Percentiles rank a stretch among this genome's conserved stretches.
Evolutionary conservation across 2,888 invertebrate genomes (phyloP).

Genomic region (Linnaemya vulpina): DNA sequence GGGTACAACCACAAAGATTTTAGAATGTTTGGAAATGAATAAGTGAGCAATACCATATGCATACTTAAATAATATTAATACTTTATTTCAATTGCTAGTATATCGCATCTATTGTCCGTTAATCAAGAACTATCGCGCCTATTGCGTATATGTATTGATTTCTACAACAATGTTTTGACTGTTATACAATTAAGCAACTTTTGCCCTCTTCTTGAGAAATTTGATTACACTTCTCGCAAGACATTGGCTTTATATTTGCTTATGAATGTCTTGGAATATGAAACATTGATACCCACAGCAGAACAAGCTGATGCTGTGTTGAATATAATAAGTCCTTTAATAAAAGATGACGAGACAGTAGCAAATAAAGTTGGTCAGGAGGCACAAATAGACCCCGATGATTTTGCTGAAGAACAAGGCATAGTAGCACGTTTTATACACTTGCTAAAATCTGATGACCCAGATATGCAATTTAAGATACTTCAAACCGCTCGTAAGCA

Average conservation of each 20-base stretch:
- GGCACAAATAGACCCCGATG: constrained; percentile 89
- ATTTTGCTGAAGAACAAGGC: constrained; percentile 98
- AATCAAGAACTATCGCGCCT: constrained; percentile 96
- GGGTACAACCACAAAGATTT: constrained; percentile 94
- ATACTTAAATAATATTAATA: background rate
- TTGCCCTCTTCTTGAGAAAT: constrained; percentile 91
- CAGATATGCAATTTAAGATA: constrained; percentile 95
- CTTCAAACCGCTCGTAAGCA: constrained; percentile 94
- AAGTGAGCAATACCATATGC: constrained; percentile 84
- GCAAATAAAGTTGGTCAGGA: constrained; percentile 81
- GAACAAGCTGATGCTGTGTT: constrained; percentile 93
- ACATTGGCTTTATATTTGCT: constrained; percentile 94
- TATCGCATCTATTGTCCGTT: constrained; percentile 85
- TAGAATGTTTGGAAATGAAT: constrained; percentile 93
- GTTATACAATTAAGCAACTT: constrained; percentile 94
- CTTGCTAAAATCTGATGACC: constrained; percentile 90
- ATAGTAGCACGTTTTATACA: constrained; percentile 92
- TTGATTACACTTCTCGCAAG: constrained; percentile 94
- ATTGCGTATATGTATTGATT: constrained; percentile 96
- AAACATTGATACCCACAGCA: constrained; percentile 92
- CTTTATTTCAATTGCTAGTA: constrained; percentile 73
- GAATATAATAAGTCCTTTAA: constrained; percentile 91
- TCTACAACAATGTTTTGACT: constrained; percentile 95
- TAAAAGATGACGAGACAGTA: constrained; percentile 89
- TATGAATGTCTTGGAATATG: constrained; percentile 94